Evolutionary conservation across 2,888 invertebrate species (phyloP).

Genomic region (Apantesis nais): DNA sequence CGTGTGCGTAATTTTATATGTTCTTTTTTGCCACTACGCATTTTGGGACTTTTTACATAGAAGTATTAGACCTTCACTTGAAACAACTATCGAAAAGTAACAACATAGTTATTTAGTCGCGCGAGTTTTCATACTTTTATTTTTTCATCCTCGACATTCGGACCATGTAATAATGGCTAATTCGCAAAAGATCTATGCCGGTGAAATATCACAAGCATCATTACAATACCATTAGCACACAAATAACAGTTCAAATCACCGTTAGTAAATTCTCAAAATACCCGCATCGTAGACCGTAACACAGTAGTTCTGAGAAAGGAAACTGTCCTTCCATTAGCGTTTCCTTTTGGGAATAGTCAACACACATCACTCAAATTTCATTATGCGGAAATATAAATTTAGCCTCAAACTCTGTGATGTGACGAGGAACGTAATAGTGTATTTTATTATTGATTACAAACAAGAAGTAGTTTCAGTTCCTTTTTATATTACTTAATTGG

Average conservation of each 20-base stretch:
- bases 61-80: neutral
- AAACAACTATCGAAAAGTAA: neutral
- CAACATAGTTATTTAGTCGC: neutral
- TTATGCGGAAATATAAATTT: constrained; percentile 62
- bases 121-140: neutral
- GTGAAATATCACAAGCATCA: constrained; percentile 31
- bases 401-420: constrained; percentile 45
- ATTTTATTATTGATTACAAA: constrained; percentile 43
- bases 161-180: neutral
- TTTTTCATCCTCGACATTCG: neutral
- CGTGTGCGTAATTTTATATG: neutral
- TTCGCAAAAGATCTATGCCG: constrained; percentile 12
- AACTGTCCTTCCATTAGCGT: constrained; percentile 65
- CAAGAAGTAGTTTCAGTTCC: constrained; percentile 1
- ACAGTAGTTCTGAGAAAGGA: constrained; percentile 59
- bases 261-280: constrained; percentile 50
- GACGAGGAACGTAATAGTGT: constrained; percentile 26
- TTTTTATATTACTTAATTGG: constrained; percentile 10
- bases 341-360: constrained; percentile 61
- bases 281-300: constrained; percentile 35
- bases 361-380: constrained; percentile 61
- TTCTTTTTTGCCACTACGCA: neutral
- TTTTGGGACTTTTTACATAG: neutral
- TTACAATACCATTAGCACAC: constrained; percentile 21
- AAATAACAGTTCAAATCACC: constrained; percentile 9